A percentile compares a stretch with the other conserved stretches of the same genome.
These are phyloP conservation scores for Eleutherodactylus coqui DNA, from an alignment of 2,797 vertebrate species.

Conservation along the genomic window DNA sequence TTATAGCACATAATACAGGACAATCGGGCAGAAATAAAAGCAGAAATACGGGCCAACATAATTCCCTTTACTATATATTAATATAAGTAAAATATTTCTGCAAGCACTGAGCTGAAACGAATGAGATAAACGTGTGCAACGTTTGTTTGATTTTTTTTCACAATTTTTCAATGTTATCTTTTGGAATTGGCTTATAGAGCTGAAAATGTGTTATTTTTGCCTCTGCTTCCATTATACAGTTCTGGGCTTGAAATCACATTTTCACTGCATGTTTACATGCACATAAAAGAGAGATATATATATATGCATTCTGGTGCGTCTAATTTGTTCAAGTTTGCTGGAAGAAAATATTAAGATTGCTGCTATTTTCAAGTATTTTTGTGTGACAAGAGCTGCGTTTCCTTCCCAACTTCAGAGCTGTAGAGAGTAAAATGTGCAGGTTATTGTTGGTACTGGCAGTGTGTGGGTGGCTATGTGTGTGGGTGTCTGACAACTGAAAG, in stretches of 20 bases:
- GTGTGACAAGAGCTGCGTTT: conserved; percentile 59
- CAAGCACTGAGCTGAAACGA: background rate
- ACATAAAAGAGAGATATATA: conserved; percentile 1
- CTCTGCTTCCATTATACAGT: conserved; percentile 7
- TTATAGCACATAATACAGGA: background rate
- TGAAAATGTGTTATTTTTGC: background rate
- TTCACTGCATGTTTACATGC: background rate
- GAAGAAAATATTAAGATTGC: conserved; percentile 29
- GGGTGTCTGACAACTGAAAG: conserved; percentile 64
- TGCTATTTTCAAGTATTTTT: conserved; percentile 64
- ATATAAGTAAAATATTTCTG: background rate
- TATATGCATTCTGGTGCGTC: conserved; percentile 3
- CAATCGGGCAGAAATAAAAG: conserved; percentile 14
- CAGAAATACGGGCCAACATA: background rate
- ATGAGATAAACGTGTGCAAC: background rate
- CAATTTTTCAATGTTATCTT: conserved; percentile 4
- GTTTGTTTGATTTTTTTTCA: background rate
- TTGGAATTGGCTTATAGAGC: background rate
- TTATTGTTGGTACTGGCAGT: conserved; percentile 62
- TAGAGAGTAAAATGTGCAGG: conserved; percentile 66
- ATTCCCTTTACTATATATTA: background rate
- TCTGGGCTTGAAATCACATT: conserved; percentile 12
- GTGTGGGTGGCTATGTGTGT: conserved; percentile 64
- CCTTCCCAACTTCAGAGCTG: conserved; percentile 62
- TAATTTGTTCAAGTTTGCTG: conserved; percentile 56